Base-by-base conservation (phyloP, 2,888 invertebrate species). In the Dendrolimus houi region DNA sequence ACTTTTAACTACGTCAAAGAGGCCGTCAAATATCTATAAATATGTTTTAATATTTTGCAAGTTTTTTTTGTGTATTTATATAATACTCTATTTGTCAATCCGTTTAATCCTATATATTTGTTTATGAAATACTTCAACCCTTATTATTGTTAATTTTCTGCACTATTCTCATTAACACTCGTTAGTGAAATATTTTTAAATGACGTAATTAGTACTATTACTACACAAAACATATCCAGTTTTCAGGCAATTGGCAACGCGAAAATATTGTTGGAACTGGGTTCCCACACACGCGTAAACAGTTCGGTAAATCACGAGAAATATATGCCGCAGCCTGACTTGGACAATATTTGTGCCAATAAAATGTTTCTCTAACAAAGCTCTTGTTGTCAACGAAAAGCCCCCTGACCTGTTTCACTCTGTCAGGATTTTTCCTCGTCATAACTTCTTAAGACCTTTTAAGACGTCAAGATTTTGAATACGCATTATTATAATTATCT, bases 301-400 rank as follows among this genome's bases (percentile, higher is more conserved):
- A 87, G 81, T 77, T 79, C 87, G 73, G 85, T 88, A 89, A 88
- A 88, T 89, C 87, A 87, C 80, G 72, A 78, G 74, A 76, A 84
- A 79, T 80, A 79, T 75, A 78, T 79, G 79, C 80, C 81, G 72
- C 81, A 79, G 78, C 81, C 81, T 81, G 78, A 82, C 83, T 85
- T 84, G 81, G 81, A 83, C 86, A 85, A 86, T 87, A 87, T 88
- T 87, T 88, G 85, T 85, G 86, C 83, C 87, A 88, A 88, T 88
- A 88, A 85, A 87, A 87, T 84, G 77, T 75, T 29, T 81, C 81
- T 77, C 81, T 82, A 80, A 86, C 86, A 87, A 87, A 85, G 85
- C 84, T 87, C 85, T 87, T 87, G 86, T 86, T 87, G 86, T 87
- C 86, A 86, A 78, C 79, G 76, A 71, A 80, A 81, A 82, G 81